Conservation (phyloP, 2,113 vertebrate genomes). For the Mormyrus iriodes region DNA sequence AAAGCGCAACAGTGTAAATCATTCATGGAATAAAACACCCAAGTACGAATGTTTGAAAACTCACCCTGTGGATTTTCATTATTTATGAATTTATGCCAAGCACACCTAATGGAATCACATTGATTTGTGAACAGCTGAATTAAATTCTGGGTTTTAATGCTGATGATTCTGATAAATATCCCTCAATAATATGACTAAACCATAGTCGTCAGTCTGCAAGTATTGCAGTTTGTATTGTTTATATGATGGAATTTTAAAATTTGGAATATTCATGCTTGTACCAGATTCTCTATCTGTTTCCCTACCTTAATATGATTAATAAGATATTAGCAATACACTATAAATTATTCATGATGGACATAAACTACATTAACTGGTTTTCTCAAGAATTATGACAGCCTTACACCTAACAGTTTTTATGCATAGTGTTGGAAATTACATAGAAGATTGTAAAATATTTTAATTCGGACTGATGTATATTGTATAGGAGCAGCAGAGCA, state of each 20-base stretch:
- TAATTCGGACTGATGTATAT: background rate
- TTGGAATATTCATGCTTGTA: background rate
- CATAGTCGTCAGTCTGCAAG: background rate
- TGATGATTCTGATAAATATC: background rate
- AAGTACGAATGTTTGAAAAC: constrained; percentile 20
- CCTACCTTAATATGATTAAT: background rate
- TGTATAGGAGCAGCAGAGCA: background rate
- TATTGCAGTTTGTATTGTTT: background rate
- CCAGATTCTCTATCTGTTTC: background rate
- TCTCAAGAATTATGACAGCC: background rate
- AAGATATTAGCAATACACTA: background rate
- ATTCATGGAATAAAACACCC: constrained; percentile 24
- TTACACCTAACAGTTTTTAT: background rate
- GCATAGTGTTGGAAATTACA: background rate
- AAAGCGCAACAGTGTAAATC: constrained; percentile 18
- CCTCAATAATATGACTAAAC: background rate
- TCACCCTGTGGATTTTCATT: constrained; percentile 22
- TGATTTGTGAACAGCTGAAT: background rate
- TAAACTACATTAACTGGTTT: constrained; percentile 4
- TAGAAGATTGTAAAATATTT: background rate
- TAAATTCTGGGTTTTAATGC: background rate
- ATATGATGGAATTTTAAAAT: background rate
- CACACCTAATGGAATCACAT: background rate
- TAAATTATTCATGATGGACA: constrained; percentile 1
- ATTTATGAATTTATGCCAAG: constrained; percentile 8